Evolutionary conservation across 2,113 vertebrate genomes (phyloP).

Genomic region (Neolamprologus modestus): DNA sequence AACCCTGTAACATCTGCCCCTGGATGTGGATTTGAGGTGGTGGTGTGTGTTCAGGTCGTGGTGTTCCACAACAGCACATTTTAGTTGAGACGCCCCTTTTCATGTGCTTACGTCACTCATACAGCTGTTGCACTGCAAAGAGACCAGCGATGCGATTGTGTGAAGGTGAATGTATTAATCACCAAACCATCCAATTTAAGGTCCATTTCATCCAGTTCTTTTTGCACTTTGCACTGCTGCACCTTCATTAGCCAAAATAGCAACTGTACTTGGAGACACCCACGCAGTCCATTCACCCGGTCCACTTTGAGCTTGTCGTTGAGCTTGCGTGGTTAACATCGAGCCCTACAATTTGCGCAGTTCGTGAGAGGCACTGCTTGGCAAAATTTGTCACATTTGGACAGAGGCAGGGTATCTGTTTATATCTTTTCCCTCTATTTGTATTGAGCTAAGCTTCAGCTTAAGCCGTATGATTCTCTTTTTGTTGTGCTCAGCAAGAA

Average conservation of each 20-base stretch:
- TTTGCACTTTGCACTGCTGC: not conserved
- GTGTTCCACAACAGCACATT: not conserved
- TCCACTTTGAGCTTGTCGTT: not conserved
- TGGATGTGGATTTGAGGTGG: not conserved
- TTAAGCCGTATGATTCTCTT: not conserved
- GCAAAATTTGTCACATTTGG: not conserved
- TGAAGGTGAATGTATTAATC: not conserved
- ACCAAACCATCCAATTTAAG: not conserved
- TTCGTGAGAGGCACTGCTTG: not conserved
- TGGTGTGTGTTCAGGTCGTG: not conserved
- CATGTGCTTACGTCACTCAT: not conserved
- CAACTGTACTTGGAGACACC: not conserved
- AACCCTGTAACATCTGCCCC: not conserved
- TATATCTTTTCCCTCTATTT: not conserved
- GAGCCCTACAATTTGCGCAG: not conserved
- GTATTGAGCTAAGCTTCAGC: not conserved
- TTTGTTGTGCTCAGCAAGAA: not conserved
- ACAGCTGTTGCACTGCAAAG: not conserved
- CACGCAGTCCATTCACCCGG: not conserved
- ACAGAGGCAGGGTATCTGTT: not conserved
- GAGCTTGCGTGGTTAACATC: not conserved
- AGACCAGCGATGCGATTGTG: not conserved
- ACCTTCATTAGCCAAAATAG: not conserved
- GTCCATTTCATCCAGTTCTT: not conserved
- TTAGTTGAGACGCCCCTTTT: not conserved